These are phyloP conservation scores for Andricus curvator DNA, from an alignment of 2,888 invertebrate genomes.

Conservation along the genomic window DNA sequence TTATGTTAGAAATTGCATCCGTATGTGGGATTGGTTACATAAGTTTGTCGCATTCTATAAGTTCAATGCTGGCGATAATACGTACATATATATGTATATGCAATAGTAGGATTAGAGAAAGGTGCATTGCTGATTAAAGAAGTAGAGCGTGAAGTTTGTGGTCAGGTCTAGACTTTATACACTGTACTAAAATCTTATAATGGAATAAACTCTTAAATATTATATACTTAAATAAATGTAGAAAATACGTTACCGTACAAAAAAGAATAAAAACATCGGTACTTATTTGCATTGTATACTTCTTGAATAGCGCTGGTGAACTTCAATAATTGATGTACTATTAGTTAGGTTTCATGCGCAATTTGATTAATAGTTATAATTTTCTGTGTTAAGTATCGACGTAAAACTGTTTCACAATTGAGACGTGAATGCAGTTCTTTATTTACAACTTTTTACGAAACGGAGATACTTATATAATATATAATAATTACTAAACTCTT, in stretches of 20 bases:
- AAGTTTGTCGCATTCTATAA: constrained; percentile 23
- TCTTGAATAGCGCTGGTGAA: not conserved
- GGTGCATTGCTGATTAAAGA: constrained; percentile 26
- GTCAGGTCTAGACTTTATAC: constrained; percentile 18
- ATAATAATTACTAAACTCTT: not conserved
- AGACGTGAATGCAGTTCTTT: not conserved
- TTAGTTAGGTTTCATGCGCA: not conserved
- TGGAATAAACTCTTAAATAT: not conserved
- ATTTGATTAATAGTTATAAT: not conserved
- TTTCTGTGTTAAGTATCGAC: not conserved
- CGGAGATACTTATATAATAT: not conserved
- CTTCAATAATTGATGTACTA: not conserved
- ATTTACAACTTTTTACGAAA: not conserved
- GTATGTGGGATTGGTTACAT: not conserved
- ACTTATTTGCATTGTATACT: not conserved
- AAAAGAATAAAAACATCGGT: not conserved
- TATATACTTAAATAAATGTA: not conserved
- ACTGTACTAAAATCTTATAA: constrained; percentile 7
- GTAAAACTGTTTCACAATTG: not conserved
- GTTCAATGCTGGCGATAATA: not conserved
- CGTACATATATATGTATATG: not conserved
- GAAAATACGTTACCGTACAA: not conserved
- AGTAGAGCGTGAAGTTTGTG: constrained; percentile 20
- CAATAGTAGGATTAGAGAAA: not conserved
- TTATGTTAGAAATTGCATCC: not conserved